A percentile compares a stretch with the other conserved stretches of the same genome.
Evolutionary conservation across 2,888 invertebrate genomes (phyloP).

Genomic region (Sphaeridia pumilis): DNA sequence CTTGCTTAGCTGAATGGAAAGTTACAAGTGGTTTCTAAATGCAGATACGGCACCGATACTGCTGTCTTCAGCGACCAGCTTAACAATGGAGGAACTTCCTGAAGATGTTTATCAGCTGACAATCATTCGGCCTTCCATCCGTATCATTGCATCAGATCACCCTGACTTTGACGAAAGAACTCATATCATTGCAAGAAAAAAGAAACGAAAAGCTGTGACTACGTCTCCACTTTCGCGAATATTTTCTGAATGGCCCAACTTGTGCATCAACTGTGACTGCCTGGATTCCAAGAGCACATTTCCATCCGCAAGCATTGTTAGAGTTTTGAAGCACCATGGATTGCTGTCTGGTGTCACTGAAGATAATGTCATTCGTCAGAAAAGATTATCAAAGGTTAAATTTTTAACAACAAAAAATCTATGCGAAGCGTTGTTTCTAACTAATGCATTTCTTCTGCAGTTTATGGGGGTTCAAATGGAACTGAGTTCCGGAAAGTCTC

Average conservation of each 20-base stretch:
- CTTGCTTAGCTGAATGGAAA: too few species aligned
- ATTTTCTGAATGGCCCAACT: slow-evolving; percentile 29
- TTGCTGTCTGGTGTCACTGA: too few species aligned
- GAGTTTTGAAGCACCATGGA: too few species aligned
- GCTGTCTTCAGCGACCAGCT: background rate
- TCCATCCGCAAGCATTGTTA: too few species aligned
- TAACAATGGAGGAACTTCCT: background rate
- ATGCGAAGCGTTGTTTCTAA: background rate
- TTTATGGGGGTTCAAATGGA: too few species aligned
- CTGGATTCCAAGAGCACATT: too few species aligned
- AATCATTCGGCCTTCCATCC: slow-evolving; percentile 25
- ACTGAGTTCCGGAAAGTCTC: too few species aligned
- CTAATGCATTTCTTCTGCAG: background rate
- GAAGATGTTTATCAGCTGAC: slow-evolving; percentile 22
- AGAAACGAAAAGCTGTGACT: slow-evolving; percentile 16
- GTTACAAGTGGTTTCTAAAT: too few species aligned
- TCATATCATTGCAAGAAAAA: slow-evolving; percentile 14
- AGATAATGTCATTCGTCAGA: too few species aligned
- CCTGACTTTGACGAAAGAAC: slow-evolving; percentile 26
- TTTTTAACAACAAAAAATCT: background rate
- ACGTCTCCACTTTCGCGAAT: slow-evolving; percentile 22
- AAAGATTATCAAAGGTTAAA: too few species aligned
- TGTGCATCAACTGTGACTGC: slow-evolving; percentile 18
- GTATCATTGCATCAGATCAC: slow-evolving; percentile 33
- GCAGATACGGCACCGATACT: too few species aligned